These are phyloP conservation scores for Cryptocephalus moraei DNA, from an alignment of 2,888 invertebrate species.

Conservation along the genomic window DNA sequence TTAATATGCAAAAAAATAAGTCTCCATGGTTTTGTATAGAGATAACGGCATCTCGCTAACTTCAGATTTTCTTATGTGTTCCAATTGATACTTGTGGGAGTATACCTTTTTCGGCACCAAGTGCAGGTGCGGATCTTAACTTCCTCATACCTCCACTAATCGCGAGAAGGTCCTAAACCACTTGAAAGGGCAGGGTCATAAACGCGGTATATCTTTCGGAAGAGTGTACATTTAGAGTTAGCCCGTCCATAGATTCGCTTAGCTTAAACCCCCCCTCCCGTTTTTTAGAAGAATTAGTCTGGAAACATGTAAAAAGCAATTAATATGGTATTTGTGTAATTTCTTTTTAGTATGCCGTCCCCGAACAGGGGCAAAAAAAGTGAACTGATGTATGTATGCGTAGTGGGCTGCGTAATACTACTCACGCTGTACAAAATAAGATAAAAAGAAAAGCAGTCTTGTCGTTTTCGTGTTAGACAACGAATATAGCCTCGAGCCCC, in stretches of 20 bases:
- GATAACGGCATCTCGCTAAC: too few relatives aligned
- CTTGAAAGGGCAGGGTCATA: too few relatives aligned
- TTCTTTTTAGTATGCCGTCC: constrained; percentile 36
- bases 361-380: constrained; percentile 40
- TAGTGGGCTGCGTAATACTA: constrained; percentile 38
- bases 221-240: not conserved
- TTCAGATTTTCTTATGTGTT: too few relatives aligned
- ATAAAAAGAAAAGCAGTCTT: constrained; percentile 21
- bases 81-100: too few relatives aligned
- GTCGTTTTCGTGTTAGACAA: not conserved
- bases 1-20: too few relatives aligned
- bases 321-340: constrained; percentile 7
- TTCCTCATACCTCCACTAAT: too few relatives aligned
- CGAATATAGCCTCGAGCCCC: constrained; percentile 3
- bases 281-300: too few relatives aligned
- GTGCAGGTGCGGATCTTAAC: too few relatives aligned
- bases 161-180: too few relatives aligned
- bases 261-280: not conserved
- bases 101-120: too few relatives aligned
- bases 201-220: too few relatives aligned
- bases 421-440: constrained; percentile 40
- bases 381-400: constrained; percentile 42
- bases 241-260: not conserved
- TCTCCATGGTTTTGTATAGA: too few relatives aligned
- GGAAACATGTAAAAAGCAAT: not conserved